phyloP scores from a whole-genome alignment of 2,113 vertebrate genomes.

The Bucco capensis region DNA sequence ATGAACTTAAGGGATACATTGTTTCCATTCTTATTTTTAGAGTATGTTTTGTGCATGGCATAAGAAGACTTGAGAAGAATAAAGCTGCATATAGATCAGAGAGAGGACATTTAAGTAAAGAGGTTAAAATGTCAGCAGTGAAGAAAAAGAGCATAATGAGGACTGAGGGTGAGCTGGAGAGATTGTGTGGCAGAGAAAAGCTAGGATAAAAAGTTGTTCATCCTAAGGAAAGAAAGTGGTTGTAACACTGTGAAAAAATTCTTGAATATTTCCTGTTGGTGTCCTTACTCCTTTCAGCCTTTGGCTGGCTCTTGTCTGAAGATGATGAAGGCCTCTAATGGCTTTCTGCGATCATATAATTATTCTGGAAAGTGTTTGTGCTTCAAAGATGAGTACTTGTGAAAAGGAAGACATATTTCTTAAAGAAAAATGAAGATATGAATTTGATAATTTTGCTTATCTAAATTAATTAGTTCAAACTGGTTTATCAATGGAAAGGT shows the following conservation, averaged over 20 bases:
- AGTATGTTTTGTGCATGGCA: neutral
- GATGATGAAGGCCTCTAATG: neutral
- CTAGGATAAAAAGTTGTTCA: neutral
- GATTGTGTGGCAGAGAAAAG: neutral
- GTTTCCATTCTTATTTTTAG: neutral
- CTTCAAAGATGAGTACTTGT: neutral
- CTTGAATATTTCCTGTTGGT: neutral
- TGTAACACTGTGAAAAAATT: neutral
- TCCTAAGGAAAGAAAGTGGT: neutral
- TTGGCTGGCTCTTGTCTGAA: neutral
- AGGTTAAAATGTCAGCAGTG: neutral
- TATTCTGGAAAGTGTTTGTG: neutral
- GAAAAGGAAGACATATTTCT: neutral
- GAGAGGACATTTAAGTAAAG: neutral
- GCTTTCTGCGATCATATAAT: neutral
- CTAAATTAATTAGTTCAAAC: neutral
- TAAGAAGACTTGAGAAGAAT: neutral
- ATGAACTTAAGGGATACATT: neutral
- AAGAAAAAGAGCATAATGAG: neutral
- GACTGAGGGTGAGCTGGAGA: neutral
- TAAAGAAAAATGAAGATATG: neutral
- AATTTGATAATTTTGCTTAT: neutral
- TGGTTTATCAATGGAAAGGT: neutral
- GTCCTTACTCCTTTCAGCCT: neutral
- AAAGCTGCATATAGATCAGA: neutral